These are phyloP conservation scores for Okamejei kenojei DNA, from an alignment of 2,797 vertebrate genomes.

Conservation along the genomic window DNA sequence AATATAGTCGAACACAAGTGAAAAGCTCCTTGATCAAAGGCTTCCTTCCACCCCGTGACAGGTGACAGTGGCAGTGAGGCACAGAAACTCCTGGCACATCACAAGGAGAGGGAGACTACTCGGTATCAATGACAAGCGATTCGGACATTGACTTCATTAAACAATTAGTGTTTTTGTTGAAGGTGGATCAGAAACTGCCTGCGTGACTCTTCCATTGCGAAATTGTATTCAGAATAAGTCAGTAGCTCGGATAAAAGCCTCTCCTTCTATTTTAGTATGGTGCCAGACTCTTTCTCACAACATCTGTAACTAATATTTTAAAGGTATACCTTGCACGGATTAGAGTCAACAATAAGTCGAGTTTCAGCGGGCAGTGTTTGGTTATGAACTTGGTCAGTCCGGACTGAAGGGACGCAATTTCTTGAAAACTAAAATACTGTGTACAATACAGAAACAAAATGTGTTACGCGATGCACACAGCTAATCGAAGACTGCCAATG, in stretches of 20 bases:
- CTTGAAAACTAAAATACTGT: background rate
- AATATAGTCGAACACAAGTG: background rate
- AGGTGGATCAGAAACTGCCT: background rate
- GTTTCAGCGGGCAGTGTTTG: background rate
- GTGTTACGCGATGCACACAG: background rate
- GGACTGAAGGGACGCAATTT: background rate
- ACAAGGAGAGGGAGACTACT: background rate
- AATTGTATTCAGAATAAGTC: background rate
- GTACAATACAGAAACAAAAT: background rate
- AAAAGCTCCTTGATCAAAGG: background rate
- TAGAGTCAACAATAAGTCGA: background rate
- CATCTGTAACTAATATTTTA: background rate
- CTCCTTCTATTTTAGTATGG: background rate
- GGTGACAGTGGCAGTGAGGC: background rate
- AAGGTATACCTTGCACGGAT: background rate
- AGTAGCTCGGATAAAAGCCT: background rate
- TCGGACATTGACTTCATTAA: background rate
- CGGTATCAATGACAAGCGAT: background rate
- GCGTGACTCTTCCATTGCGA: background rate
- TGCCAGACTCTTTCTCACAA: background rate
- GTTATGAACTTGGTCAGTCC: background rate
- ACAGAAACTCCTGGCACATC: background rate
- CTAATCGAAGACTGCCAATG: background rate
- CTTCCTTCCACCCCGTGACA: background rate
- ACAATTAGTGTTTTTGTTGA: background rate